phyloP scores from a whole-genome alignment of 2,888 invertebrate species.

The Rhyacophila evoluta region DNA sequence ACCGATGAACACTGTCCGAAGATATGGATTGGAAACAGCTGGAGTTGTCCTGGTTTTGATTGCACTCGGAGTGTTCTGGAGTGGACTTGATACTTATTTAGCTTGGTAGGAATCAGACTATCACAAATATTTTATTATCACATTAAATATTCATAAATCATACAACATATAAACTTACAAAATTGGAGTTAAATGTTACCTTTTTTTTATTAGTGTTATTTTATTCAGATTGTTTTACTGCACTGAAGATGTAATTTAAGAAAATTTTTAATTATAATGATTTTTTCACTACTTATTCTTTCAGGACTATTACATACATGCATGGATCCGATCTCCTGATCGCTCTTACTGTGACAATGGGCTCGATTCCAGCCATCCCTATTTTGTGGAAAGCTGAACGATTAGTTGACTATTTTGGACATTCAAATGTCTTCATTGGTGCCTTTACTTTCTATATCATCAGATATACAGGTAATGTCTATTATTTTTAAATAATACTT shows the following conservation, averaged over 20 bases:
- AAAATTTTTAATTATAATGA: too few species aligned
- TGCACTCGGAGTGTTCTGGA: slow-evolving; percentile 82
- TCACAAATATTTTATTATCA: too few species aligned
- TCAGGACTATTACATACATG: slow-evolving; percentile 73
- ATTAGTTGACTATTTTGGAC: slow-evolving; percentile 85
- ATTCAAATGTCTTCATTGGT: slow-evolving; percentile 84
- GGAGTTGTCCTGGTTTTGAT: slow-evolving; percentile 78
- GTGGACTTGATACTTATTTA: slow-evolving; percentile 82
- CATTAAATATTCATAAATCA: too few species aligned
- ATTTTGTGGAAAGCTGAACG: slow-evolving; percentile 84
- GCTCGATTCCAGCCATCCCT: slow-evolving; percentile 77
- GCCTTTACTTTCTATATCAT: slow-evolving; percentile 86
- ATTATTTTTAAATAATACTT: too few species aligned
- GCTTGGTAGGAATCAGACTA: slow-evolving; percentile 76
- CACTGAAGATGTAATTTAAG: too few species aligned
- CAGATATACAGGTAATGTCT: slow-evolving; percentile 74
- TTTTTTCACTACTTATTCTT: too few species aligned
- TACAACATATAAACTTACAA: too few species aligned
- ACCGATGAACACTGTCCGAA: slow-evolving; percentile 83
- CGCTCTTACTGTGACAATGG: slow-evolving; percentile 76
- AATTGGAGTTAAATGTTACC: too few species aligned
- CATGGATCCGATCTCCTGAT: slow-evolving; percentile 71
- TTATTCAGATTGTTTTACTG: too few species aligned
- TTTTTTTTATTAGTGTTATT: too few species aligned
- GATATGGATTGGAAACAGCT: slow-evolving; percentile 80